Evolutionary conservation across 1,140 invertebrate genomes (phyloP).

Genomic region (Drosophila willistoni): DNA sequence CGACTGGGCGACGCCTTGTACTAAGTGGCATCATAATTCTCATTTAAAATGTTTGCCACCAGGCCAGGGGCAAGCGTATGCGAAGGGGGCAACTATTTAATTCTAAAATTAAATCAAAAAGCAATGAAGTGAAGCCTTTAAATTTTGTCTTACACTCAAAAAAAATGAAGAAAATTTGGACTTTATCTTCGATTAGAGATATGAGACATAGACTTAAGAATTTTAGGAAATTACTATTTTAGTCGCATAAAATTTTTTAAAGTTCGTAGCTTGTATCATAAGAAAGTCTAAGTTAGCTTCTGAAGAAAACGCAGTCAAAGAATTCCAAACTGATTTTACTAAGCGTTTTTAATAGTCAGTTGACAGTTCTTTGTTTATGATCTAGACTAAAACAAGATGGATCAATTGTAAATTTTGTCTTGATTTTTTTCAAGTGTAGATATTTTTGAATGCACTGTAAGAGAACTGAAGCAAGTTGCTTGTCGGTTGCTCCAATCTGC

Average conservation of each 20-base stretch:
- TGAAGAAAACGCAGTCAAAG: too few relatives aligned
- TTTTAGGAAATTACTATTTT: too few relatives aligned
- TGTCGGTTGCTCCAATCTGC: neutral
- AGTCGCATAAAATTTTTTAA: too few relatives aligned
- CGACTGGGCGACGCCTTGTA: slow-evolving; percentile 50
- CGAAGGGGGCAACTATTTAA: slow-evolving; percentile 23
- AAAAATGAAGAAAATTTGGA: neutral
- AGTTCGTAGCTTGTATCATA: too few relatives aligned
- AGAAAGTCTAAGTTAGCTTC: too few relatives aligned
- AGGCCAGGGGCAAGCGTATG: neutral
- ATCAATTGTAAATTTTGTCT: neutral
- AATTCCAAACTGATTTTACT: neutral
- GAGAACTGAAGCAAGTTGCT: slow-evolving; percentile 14
- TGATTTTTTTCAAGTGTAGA: slow-evolving; percentile 3
- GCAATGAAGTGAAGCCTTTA: slow-evolving; percentile 72
- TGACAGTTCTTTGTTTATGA: too few relatives aligned
- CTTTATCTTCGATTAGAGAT: neutral
- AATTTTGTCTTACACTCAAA: slow-evolving; percentile 35
- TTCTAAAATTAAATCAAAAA: slow-evolving; percentile 76
- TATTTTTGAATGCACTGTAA: slow-evolving; percentile 55
- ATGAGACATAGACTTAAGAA: too few relatives aligned
- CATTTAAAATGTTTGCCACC: slow-evolving; percentile 12
- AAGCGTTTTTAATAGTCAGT: neutral
- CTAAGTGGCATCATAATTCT: slow-evolving; percentile 58
- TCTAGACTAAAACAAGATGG: too few relatives aligned